Percentiles rank a stretch among this genome's conserved stretches.
Conservation (phyloP, 2,888 invertebrate genomes). For the Balanococcus diminutus region DNA sequence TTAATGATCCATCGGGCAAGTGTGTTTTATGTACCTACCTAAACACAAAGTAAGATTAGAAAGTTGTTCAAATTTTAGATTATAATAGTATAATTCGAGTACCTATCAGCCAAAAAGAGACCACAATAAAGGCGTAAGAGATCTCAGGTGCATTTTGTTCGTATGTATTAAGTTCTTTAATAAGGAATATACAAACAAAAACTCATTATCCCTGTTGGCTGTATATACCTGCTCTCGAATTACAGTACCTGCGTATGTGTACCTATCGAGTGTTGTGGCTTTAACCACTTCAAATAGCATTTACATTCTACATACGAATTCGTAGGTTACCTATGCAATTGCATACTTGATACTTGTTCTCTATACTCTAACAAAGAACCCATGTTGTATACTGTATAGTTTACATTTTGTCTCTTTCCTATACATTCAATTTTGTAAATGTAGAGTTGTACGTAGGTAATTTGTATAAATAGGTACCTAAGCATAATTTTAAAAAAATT, state of each 20-base stretch:
- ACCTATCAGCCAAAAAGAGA: neutral
- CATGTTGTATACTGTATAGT: no score
- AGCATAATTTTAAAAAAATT: no score
- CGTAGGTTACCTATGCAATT: no score
- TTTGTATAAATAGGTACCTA: no score
- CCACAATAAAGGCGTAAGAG: conserved; percentile 19
- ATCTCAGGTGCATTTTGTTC: neutral
- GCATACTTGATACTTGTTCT: no score
- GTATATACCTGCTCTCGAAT: no score
- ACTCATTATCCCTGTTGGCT: neutral
- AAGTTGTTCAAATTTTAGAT: conserved; percentile 30
- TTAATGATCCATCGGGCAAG: conserved; percentile 25
- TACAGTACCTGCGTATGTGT: neutral
- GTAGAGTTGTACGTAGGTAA: no score
- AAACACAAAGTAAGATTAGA: neutral
- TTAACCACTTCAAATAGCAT: neutral
- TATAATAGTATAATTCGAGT: conserved; percentile 26
- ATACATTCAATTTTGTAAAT: no score
- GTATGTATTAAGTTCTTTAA: conserved; percentile 26
- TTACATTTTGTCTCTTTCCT: no score
- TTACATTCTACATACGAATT: no score
- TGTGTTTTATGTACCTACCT: neutral
- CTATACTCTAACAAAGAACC: no score
- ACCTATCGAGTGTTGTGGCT: neutral
- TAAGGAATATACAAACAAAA: neutral